These are phyloP conservation scores for Isurus oxyrinchus DNA, from an alignment of 2,113 vertebrate genomes.

Conservation along the genomic window DNA sequence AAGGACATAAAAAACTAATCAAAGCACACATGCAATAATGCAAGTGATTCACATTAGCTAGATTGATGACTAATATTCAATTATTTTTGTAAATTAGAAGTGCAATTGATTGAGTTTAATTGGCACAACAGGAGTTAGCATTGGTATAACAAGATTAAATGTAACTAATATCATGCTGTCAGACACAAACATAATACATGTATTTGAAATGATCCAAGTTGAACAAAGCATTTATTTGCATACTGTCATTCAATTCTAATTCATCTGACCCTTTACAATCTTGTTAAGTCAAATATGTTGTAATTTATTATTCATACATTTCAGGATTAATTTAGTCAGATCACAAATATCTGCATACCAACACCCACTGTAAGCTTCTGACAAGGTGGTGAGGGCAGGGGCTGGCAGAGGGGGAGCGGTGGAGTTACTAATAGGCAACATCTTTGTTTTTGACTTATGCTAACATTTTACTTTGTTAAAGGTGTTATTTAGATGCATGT, in stretches of 20 bases:
- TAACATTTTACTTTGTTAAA: background rate
- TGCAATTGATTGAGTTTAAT: constrained; percentile 9
- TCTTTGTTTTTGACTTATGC: background rate
- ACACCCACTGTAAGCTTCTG: background rate
- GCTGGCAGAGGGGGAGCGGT: too few species aligned
- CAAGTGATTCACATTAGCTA: constrained; percentile 4
- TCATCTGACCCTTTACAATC: constrained; percentile 11
- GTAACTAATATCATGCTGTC: constrained; percentile 27
- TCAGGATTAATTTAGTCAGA: background rate
- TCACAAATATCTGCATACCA: background rate
- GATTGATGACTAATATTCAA: constrained; percentile 10
- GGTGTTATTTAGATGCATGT: background rate
- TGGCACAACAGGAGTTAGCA: background rate
- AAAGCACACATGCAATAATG: background rate
- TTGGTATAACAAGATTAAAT: constrained; percentile 30
- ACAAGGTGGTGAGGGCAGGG: background rate
- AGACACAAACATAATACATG: background rate
- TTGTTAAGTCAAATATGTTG: constrained; percentile 24
- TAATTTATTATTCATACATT: constrained; percentile 14
- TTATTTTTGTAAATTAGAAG: constrained; percentile 31
- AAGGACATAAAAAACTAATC: background rate
- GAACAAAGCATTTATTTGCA: constrained; percentile 15
- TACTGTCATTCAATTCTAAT: constrained; percentile 22
- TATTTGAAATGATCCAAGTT: constrained; percentile 19
- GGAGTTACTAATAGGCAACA: background rate